phyloP scores from a whole-genome alignment of 2,797 vertebrate species.

The Valencia hispanica region DNA sequence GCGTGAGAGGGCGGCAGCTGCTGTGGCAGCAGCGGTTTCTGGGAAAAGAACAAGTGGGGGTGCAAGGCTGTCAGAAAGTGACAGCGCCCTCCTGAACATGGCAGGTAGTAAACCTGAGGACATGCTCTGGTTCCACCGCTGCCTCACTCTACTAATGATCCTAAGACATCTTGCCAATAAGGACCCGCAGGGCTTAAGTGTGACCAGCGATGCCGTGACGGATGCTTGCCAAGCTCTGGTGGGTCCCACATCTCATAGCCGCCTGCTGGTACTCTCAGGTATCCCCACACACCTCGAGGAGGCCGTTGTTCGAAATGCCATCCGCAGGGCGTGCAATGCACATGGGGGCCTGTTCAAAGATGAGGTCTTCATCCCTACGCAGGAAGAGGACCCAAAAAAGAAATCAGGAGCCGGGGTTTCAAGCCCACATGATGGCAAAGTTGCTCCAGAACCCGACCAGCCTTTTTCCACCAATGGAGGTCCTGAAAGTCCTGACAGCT shows the following conservation, averaged over 20 bases:
- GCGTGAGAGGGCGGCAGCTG: conserved; percentile 87
- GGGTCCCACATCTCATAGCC: conserved; percentile 92
- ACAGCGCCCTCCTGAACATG: conserved; percentile 88
- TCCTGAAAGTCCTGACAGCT: conserved; percentile 91
- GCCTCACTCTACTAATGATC: conserved; percentile 94
- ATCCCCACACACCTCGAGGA: conserved; percentile 97
- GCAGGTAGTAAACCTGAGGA: conserved; percentile 96
- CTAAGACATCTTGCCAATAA: conserved; percentile 93
- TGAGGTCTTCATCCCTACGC: conserved; percentile 95
- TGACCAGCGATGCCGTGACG: conserved; percentile 93
- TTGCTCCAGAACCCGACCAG: conserved; percentile 79
- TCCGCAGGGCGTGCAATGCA: conserved; percentile 94
- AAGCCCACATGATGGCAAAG: conserved; percentile 81
- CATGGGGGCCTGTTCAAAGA: conserved; percentile 97
- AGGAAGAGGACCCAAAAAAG: conserved; percentile 91
- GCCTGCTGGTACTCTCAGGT: conserved; percentile 94
- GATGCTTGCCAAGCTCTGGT: conserved; percentile 96
- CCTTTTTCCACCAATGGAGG: conserved; percentile 71
- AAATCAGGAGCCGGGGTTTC: conserved; percentile 83
- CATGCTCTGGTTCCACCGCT: conserved; percentile 98
- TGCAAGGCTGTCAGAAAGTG: conserved; percentile 83
- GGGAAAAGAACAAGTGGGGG: conserved; percentile 85
- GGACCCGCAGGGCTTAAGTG: conserved; percentile 92
- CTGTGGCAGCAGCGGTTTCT: conserved; percentile 80
- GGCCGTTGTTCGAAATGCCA: conserved; percentile 88